phyloP scores from a whole-genome alignment of 2,888 invertebrate genomes.

The Cryptus armator region DNA sequence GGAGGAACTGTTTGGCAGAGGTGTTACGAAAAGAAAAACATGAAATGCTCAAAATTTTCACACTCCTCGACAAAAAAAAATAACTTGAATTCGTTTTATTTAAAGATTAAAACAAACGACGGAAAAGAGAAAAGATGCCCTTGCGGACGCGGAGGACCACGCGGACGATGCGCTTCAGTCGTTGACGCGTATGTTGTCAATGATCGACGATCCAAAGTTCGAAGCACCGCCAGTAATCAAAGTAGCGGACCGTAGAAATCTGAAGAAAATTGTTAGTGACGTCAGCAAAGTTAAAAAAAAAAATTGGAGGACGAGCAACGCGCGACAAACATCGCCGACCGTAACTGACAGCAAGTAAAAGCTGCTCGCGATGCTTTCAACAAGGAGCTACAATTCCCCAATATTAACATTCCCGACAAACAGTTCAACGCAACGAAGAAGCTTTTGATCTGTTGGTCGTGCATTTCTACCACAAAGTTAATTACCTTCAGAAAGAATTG shows the following conservation, averaged over 20 bases:
- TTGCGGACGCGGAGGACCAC: slow-evolving; percentile 87
- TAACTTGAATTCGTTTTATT: slow-evolving; percentile 3
- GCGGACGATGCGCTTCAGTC: slow-evolving; percentile 87
- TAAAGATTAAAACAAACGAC: slow-evolving; percentile 87
- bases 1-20: slow-evolving; percentile 79
- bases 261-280: slow-evolving; percentile 86
- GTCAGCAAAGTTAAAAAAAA: slow-evolving; percentile 87
- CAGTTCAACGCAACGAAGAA: slow-evolving; percentile 87
- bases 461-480: slow-evolving; percentile 92
- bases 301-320: slow-evolving; percentile 87
- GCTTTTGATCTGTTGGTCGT: slow-evolving; percentile 92
- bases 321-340: slow-evolving; percentile 89
- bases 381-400: slow-evolving; percentile 89
- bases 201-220: slow-evolving; percentile 84
- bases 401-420: too few relatives aligned
- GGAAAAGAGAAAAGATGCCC: slow-evolving; percentile 86
- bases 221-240: slow-evolving; percentile 83
- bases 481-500: slow-evolving; percentile 92
- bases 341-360: slow-evolving; percentile 93
- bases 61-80: slow-evolving; percentile 8
- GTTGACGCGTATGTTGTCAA: too few relatives aligned
- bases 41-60: not conserved
- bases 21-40: slow-evolving; percentile 72
- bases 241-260: slow-evolving; percentile 80
- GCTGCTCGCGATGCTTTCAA: slow-evolving; percentile 88